A percentile compares a stretch with the other conserved stretches of the same genome.
Evolutionary conservation across 2,113 vertebrate species (phyloP).

Genomic region (Triplophysa siluroides): DNA sequence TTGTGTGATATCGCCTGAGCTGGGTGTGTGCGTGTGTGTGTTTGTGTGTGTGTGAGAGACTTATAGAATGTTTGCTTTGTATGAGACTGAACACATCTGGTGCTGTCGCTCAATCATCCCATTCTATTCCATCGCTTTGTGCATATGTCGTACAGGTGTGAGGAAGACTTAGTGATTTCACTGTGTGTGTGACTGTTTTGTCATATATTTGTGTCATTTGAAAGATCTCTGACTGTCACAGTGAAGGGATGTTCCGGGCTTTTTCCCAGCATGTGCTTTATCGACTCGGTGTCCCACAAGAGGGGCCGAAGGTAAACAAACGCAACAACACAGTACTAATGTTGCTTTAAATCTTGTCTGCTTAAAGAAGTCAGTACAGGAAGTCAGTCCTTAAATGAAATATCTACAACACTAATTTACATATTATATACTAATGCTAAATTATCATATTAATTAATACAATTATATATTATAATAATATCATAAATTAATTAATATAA

Average conservation of each 20-base stretch:
- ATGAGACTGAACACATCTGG: slow-evolving; percentile 19
- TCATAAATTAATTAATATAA: no score
- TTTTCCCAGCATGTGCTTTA: slow-evolving; percentile 95
- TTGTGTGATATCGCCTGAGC: background rate
- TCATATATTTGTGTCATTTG: slow-evolving; percentile 60
- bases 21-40: background rate
- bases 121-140: slow-evolving; percentile 19
- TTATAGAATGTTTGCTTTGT: slow-evolving; percentile 24
- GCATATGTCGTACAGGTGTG: slow-evolving; percentile 48
- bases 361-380: background rate
- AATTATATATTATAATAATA: no score
- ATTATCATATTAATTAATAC: no score
- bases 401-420: background rate
- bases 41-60: no score
- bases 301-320: slow-evolving; percentile 81
- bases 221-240: slow-evolving; percentile 89
- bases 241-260: slow-evolving; percentile 88
- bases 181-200: slow-evolving; percentile 34
- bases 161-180: slow-evolving; percentile 16
- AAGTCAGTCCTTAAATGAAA: background rate
- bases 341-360: background rate
- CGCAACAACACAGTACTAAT: background rate
- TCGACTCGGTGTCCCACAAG: slow-evolving; percentile 83
- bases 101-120: slow-evolving; percentile 34
- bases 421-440: no score